Base-by-base conservation (phyloP, 92 coral and sea anemone species). In the Siderastrea siderea region DNA sequence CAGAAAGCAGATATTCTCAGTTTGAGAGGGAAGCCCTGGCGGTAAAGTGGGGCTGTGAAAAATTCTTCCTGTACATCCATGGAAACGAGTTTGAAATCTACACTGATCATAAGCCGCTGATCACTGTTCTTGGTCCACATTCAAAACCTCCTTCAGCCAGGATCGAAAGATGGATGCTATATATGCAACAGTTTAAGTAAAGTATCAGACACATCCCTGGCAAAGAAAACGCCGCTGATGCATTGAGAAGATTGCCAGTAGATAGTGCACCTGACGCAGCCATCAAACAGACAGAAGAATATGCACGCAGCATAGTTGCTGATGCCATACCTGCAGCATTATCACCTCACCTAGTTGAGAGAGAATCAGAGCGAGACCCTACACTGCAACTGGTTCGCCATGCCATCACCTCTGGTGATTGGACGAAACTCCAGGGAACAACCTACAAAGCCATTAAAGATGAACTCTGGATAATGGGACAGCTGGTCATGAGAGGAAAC, bases 21-120 rank as follows among this genome's bases (percentile, higher is more conserved):
- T 90, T 90, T 74, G 95, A 93, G 61, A 68, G 86, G 51, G 95
- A 94, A 69, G 95, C 95, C 61, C 49, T 91, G 14, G 94, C 83
- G 7, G 93, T 91, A 2, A 82, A 86, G 77, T 90, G 87, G 91
- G 86, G 89, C 11, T 87, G 98, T 69, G 87, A 91, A 26, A 26
- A 26, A 26, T 26, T 26, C 38, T 26, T 26, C 38, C 38, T 26
- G 38, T 26, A 26, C 38, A 26, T 26, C 38, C 38, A 26, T 26
- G 38, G 38, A 26, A 26, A 26, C 38, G 38, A 26, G 38, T 26
- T 26, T 26, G 38, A 26, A 26, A 26, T 26, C 38, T 26, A 0
- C 38, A 26, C 38, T 26, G 38, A 26, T 26, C 38, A 26, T 26
- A 26, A 26, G 38, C 38, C 38, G 38, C 38, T 26, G 38, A 26